Base-by-base conservation (phyloP, 92 coral and sea anemone species). In the Siderastrea radians region DNA sequence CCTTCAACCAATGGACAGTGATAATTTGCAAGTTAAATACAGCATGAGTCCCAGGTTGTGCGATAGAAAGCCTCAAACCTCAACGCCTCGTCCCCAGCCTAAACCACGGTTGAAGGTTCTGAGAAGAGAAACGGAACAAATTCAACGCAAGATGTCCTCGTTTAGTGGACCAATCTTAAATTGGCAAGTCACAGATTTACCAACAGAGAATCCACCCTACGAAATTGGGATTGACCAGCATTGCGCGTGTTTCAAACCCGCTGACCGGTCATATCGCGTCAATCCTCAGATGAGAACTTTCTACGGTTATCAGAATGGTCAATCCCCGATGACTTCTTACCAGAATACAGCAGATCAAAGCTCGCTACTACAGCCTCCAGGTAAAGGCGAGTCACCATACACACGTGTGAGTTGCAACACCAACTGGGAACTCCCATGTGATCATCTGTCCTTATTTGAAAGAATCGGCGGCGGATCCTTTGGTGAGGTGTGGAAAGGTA, bases 401-500 rank as follows among this genome's bases (percentile, higher is more conserved):
- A 11, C 74, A 4, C 50, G 12, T 0, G 82, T 75, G n/a, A 3
- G 8, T 38, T 11, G 55, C 16, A 75, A 75, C 65, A 60, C 67
- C 5, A 84, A 75, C 74, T 84, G 88, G 80, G 88, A 84, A 52
- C 49, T 84, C 50, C 53, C 74, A 19, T 14, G 17, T 12, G 82
- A 75, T 46, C 72, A 75, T 3, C 51, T 84, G 53, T 19, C 65
- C 1, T 47, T 84, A 11, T 48, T 51, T 44, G 62, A 84, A 45
- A 61, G 57, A 51, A 84, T 84, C 13, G 88, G 88, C 1, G 88
- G 88, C 26, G 88, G 88, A 1, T 45, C 81, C 1, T 84, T 84
- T 61, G 88, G 88, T 13, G 62, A 84, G 48, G 88, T 84, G 63
- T 84, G 88, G 88, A 84, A 65, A 3, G 88, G 81, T 1, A 14